Percentiles rank a stretch among this genome's conserved stretches.
Evolutionary conservation across 2,113 vertebrate species (phyloP).

Genomic region (Charadrius vociferus): DNA sequence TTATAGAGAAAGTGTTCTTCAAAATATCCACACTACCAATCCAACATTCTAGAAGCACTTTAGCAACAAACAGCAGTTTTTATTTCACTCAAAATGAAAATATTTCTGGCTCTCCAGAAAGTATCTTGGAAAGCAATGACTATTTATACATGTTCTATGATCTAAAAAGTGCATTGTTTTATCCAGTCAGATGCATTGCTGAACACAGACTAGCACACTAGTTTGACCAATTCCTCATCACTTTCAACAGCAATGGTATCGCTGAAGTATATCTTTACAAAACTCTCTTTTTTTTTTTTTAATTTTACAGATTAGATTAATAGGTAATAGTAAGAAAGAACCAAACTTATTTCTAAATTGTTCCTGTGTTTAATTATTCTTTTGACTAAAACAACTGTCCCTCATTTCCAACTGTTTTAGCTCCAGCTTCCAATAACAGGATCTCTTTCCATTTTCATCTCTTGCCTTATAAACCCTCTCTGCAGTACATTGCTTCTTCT

Average conservation of each 20-base stretch:
- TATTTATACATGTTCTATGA: neutral
- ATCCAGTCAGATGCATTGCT: neutral
- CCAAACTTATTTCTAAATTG: neutral
- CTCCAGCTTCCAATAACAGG: neutral
- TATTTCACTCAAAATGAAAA: neutral
- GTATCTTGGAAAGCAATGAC: neutral
- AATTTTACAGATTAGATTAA: neutral
- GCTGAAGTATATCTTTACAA: neutral
- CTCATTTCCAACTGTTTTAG: neutral
- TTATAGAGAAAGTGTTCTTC: neutral
- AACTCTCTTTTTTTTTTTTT: neutral
- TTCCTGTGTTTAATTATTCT: neutral
- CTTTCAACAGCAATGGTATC: neutral
- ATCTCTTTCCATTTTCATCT: neutral
- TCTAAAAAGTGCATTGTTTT: neutral
- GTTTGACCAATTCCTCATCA: neutral
- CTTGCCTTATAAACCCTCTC: neutral
- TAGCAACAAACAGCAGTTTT: neutral
- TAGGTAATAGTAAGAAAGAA: neutral
- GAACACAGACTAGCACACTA: neutral
- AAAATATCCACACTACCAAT: neutral
- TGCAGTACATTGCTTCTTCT: neutral
- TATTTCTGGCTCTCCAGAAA: neutral
- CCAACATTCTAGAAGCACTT: neutral
- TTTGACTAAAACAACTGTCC: neutral